Base-by-base conservation (phyloP, 2,113 vertebrate species). In the Poeciliopsis prolifica region DNA sequence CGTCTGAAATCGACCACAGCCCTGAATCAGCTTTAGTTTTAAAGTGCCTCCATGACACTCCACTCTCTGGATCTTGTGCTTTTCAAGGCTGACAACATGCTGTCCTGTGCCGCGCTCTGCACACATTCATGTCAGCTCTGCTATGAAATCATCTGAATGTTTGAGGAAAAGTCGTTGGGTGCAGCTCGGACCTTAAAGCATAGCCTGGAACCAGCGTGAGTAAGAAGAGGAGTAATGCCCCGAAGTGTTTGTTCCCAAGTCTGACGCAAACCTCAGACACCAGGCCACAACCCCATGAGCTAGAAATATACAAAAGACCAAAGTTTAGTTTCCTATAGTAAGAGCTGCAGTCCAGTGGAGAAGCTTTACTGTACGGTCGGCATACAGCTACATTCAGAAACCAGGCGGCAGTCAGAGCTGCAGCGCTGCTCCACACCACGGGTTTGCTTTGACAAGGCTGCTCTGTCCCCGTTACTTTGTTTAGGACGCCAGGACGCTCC, bases 401-500 rank as follows among this genome's bases (percentile, higher is more conserved):
- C 72, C 79, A 81, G 86, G 69, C 85, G n/a, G 81, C 81, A 72
- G 73, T 67, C 68, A 74, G 80, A 80, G 86, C 74, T 81, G 81
- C 78, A 72, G 77, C 79, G 33, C 77, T 62, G 80, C 75, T 77
- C 85, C 72, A 66, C 78, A 71, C 35, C 69, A 85, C 77, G 26
- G 67, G 89, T 92, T 85, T 91, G 91, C 88, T 89, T 84, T 79
- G 82, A 82, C 72, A 84, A 79, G 77, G 85, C 80, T 63, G 68
- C 82, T 81, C 73, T 87, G 84, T 75, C 66, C 22, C 83, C 92
- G 95, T 62, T 78, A 80, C 66, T 83, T 72, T 67, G 77, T 81
- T 95, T 97, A 99, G 75, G 96, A 97, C 0, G 97, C 97, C 88
- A 99, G 91, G 61, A 98, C 96, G 69, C 97, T 96, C 93, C 97